Base-by-base conservation (phyloP, 2,113 vertebrate species). In the Cyprinodon brontotheroides region DNA sequence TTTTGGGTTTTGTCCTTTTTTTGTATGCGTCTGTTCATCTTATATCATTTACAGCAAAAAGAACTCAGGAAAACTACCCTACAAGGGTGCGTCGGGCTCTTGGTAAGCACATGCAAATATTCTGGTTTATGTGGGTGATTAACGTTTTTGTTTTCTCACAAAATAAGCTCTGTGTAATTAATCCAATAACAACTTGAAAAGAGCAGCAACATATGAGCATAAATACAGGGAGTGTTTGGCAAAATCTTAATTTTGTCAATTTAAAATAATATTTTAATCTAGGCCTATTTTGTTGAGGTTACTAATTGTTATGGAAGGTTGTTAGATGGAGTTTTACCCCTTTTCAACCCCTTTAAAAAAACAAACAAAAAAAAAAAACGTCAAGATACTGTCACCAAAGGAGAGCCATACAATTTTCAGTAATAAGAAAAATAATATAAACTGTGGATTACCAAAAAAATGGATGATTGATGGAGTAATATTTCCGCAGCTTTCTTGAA, bases 1-100 rank as follows among this genome's bases (percentile, higher is more conserved):
- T 95, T 72, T 29, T 93, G 3, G 93, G 91, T 14, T 82, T 94
- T 66, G 86, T 94, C 0, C 70, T 93, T 64, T 85, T 93, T 78
- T 78, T 94, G 47, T 94, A 92, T 74, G 87, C 88, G 40, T 60
- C 72, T 0, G 75, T 93, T 3, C 90, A 93, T n/a, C 74, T 94
- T 6, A 61, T 93, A 3, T 93, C 89, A 59, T 84, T 72, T 29
- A 82, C 79, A 22, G 87, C 91, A 6, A 69, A 74, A 45, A 29
- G 77, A 64, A 61, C 84, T 37, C 75, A 77, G 70, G 75, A 69
- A 13, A 48, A 1, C 8, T 80, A 50, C 45, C 36, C 82, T 6
- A 11, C 36, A 37, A 82, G 94, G 85, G 72, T 81, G 41, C 93
- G 93, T 0, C 83, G 94, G 38, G 93, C 89, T 61, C 77, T 91